Percentiles rank a stretch among this genome's conserved stretches.
Conservation (phyloP, 2,113 vertebrate genomes). For the Laticauda laticaudata region DNA sequence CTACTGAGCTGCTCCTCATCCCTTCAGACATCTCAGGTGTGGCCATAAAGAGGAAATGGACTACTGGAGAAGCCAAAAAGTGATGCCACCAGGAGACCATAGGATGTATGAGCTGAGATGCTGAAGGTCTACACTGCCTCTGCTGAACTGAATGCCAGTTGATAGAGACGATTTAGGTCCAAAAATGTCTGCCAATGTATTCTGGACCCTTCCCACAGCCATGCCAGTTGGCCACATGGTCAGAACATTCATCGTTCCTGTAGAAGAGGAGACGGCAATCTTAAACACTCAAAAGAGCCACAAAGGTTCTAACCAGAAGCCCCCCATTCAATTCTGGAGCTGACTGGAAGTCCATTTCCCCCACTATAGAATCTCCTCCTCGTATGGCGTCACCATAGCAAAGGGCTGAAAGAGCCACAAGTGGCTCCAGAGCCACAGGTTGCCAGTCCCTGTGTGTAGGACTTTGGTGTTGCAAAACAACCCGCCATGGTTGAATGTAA, state of each 20-base stretch:
- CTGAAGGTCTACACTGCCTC: conserved; percentile 69
- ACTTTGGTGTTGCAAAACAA: not conserved
- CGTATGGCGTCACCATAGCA: too few relatives aligned
- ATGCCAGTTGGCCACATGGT: not conserved
- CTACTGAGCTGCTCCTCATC: conserved; percentile 51
- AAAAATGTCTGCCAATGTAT: too few relatives aligned
- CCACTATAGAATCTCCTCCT: too few relatives aligned
- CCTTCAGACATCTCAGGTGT: conserved; percentile 34
- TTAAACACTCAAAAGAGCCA: too few relatives aligned
- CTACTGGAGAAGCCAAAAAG: conserved; percentile 68
- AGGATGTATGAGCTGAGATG: conserved; percentile 67
- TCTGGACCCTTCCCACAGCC: not conserved
- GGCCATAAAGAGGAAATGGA: conserved; percentile 66
- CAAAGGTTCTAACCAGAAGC: too few relatives aligned
- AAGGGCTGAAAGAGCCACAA: too few relatives aligned
- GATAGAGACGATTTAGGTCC: rapidly evolving
- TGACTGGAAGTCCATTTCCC: too few relatives aligned
- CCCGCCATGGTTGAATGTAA: not conserved
- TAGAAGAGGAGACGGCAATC: not conserved
- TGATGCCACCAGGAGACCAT: conserved; percentile 70
- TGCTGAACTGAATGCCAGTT: conserved; percentile 56
- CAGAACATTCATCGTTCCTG: not conserved
- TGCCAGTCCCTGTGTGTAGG: too few relatives aligned
- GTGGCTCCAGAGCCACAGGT: too few relatives aligned
- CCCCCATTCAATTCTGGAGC: too few relatives aligned